phyloP scores from a whole-genome alignment of 1,140 invertebrate species.

The Tetranychus urticae region DNA sequence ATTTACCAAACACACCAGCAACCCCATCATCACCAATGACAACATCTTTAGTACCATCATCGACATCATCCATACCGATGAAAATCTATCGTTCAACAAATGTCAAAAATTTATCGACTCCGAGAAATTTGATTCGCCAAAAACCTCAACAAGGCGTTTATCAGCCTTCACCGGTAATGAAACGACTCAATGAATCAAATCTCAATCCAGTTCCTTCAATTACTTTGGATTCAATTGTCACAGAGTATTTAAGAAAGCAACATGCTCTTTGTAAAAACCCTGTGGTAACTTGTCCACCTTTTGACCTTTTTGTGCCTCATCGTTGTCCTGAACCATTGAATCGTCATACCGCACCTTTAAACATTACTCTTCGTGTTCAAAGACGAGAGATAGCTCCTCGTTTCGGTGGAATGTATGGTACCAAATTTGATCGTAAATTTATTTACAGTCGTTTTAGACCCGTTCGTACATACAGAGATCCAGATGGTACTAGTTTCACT shows the following conservation, averaged over 20 bases:
- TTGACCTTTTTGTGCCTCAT: conserved; percentile 24
- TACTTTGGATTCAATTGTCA: conserved; percentile 73
- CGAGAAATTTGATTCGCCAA: conserved; percentile 2
- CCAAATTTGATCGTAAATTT: conserved; percentile 44
- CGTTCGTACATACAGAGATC: conserved; percentile 47
- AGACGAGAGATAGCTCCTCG: conserved; percentile 17
- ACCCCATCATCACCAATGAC: background rate
- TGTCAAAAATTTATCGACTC: background rate
- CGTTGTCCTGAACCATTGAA: conserved; percentile 16
- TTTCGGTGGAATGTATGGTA: conserved; percentile 25
- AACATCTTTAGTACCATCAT: background rate
- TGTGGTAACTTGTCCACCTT: conserved; percentile 30
- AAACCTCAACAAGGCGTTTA: conserved; percentile 11
- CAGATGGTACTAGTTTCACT: conserved; percentile 54
- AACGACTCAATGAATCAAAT: background rate
- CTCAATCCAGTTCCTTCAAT: conserved; percentile 19
- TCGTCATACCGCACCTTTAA: conserved; percentile 6
- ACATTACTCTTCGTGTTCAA: conserved; percentile 25
- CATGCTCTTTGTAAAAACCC: conserved; percentile 28
- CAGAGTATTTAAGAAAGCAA: conserved; percentile 83
- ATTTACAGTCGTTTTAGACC: conserved; percentile 72
- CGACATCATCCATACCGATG: background rate
- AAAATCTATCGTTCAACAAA: background rate
- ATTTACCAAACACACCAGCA: background rate
- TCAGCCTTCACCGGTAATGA: conserved; percentile 13